Base-by-base conservation (phyloP, 2,113 vertebrate species). In the Nesogale talazaci region DNA sequence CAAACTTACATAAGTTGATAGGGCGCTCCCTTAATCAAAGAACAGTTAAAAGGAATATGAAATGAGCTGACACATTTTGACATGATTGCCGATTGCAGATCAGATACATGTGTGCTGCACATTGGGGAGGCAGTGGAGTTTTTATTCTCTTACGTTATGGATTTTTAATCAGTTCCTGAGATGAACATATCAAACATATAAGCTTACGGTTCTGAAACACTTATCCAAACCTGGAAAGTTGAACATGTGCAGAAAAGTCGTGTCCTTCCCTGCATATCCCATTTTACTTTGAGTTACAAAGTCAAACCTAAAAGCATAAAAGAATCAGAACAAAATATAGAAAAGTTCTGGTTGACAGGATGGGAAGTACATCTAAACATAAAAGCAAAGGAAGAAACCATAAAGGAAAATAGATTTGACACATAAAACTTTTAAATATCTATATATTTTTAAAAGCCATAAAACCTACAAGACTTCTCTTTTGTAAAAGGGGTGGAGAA, bases 31-130 rank as follows among this genome's bases (percentile, higher is more conserved):
- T 96, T 96, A 97, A 97, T 96, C 96, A 97, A 97, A 97, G 96
- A 93, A 82, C 77, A 93, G 96, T 92, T 97, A 95, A 95, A 97
- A 97, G 93, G 97, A 95, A 96, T 92, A 90, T 83, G 92, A 96
- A 97, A 94, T 96, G 94, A 97, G 95, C 95, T 97, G 95, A 97
- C 96, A 96, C 95, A 78, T 96, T 96, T 95, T 96, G 95, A 97
- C 93, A 92, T 82, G 96, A 95, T 94, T 90, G 85, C 97, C 31
- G 3, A 94, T 76, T 94, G 90, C 95, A 92, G 93, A 95, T 91
- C 89, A 93, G 93, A 90, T 79, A 94, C 97, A 97, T 94, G 92
- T 97, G 96, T 61, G 5, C 83, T 46, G 86, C 97, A 97, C 97
- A 97, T 97, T 96, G 96, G 27, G 88, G 88, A 83, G 27, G 93